Percentiles rank a stretch among this genome's conserved stretches.
phyloP scores from a whole-genome alignment of 2,888 invertebrate species.

The Byasa hedistus region DNA sequence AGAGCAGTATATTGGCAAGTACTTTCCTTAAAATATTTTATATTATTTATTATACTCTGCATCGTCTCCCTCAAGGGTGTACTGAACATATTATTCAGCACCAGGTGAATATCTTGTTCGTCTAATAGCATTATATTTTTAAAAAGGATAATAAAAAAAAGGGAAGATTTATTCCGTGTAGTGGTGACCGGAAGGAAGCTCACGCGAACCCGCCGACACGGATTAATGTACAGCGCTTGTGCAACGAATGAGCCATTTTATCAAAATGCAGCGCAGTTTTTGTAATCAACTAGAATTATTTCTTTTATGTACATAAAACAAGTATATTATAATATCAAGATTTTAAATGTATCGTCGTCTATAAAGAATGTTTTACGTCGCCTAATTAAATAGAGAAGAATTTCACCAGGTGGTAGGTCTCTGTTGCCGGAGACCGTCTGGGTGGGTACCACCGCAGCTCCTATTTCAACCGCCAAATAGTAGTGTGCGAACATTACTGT shows the following conservation, averaged over 20 bases:
- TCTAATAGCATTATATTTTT: not conserved
- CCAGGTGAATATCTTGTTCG: not conserved
- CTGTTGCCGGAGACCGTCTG: too few species aligned
- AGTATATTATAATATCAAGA: not conserved
- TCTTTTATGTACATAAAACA: not conserved
- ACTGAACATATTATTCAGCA: not conserved
- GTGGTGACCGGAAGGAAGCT: constrained; percentile 19
- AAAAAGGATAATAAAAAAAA: constrained; percentile 7
- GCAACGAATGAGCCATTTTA: constrained; percentile 25
- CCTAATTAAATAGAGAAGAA: too few species aligned
- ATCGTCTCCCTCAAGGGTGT: too few species aligned
- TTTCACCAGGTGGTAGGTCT: too few species aligned
- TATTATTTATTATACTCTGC: too few species aligned
- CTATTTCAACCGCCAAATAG: too few species aligned
- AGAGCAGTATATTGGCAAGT: too few species aligned
- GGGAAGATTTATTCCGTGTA: constrained; percentile 2
- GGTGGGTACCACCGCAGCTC: too few species aligned
- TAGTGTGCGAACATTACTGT: too few species aligned
- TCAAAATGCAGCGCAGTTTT: constrained; percentile 25
- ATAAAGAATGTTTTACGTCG: too few species aligned
- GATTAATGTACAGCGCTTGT: constrained; percentile 19
- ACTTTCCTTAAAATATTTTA: too few species aligned
- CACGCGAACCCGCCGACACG: constrained; percentile 15
- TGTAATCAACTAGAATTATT: constrained; percentile 22
- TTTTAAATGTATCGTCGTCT: too few species aligned